phyloP scores from a whole-genome alignment of 2,888 invertebrate species.

The Stenchaetothrips biformis region DNA sequence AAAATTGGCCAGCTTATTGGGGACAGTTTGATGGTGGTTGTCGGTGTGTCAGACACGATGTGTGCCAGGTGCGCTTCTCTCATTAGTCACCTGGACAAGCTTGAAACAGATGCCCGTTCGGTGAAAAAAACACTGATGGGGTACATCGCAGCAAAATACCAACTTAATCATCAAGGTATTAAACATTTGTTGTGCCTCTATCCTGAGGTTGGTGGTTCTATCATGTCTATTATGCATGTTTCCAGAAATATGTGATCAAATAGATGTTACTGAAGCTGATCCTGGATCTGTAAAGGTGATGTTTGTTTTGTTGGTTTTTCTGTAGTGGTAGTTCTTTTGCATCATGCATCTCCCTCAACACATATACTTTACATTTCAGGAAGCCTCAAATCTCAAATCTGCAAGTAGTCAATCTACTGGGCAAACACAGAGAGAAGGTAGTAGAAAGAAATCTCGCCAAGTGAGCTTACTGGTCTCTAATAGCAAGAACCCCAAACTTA shows the following conservation, averaged over 20 bases:
- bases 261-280: neutral
- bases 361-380: neutral
- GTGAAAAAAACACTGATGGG: neutral
- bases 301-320: neutral
- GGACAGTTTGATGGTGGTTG: neutral
- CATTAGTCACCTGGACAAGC: neutral
- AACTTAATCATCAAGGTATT: neutral
- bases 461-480: neutral
- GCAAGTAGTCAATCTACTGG: neutral
- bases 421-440: neutral
- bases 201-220: neutral
- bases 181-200: neutral
- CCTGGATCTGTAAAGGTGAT: neutral
- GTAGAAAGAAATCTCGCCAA: neutral
- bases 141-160: neutral
- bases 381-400: neutral
- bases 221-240: neutral
- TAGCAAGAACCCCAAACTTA: neutral
- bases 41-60: neutral
- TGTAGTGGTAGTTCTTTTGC: neutral
- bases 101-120: neutral
- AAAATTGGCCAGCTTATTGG: slow-evolving; percentile 7
- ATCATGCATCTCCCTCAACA: neutral
- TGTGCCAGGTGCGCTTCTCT: neutral
- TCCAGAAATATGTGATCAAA: neutral